Conservation (phyloP, 1,140 invertebrate species). For the Drosophila trapezifrons region DNA sequence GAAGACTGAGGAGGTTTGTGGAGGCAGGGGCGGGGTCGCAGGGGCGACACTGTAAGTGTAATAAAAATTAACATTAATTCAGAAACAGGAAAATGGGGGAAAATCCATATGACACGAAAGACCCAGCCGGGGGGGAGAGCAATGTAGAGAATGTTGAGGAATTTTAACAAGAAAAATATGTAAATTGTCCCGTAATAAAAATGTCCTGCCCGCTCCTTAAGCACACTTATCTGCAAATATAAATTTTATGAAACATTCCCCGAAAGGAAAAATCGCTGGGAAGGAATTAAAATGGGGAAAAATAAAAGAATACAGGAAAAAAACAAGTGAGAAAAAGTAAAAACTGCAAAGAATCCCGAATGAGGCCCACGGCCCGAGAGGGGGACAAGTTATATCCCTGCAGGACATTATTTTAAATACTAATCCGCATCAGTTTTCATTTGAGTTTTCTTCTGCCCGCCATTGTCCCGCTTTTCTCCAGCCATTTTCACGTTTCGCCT, state of each 20-base stretch:
- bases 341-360: slow-evolving; percentile 40
- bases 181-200: slow-evolving; percentile 83
- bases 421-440: slow-evolving; percentile 84
- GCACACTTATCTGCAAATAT: slow-evolving; percentile 72
- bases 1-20: slow-evolving; percentile 4
- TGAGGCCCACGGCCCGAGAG: slow-evolving; percentile 50
- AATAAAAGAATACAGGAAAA: slow-evolving; percentile 55
- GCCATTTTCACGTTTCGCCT: slow-evolving; percentile 51
- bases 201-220: slow-evolving; percentile 46
- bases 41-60: slow-evolving; percentile 59
- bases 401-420: slow-evolving; percentile 84
- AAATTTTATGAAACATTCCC: slow-evolving; percentile 82
- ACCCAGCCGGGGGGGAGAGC: background rate
- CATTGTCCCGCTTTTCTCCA: slow-evolving; percentile 5
- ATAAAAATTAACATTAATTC: slow-evolving; percentile 83
- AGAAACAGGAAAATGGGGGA: slow-evolving; percentile 44
- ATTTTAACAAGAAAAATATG: slow-evolving; percentile 82
- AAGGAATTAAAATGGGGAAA: slow-evolving; percentile 72
- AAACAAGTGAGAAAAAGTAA: slow-evolving; percentile 63
- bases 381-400: slow-evolving; percentile 81
- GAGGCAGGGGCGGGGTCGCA: background rate
- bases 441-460: slow-evolving; percentile 55
- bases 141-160: slow-evolving; percentile 38
- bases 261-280: slow-evolving; percentile 54
- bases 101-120: slow-evolving; percentile 68